phyloP scores from a whole-genome alignment of 2,113 vertebrate genomes.

The Pitta sordida region DNA sequence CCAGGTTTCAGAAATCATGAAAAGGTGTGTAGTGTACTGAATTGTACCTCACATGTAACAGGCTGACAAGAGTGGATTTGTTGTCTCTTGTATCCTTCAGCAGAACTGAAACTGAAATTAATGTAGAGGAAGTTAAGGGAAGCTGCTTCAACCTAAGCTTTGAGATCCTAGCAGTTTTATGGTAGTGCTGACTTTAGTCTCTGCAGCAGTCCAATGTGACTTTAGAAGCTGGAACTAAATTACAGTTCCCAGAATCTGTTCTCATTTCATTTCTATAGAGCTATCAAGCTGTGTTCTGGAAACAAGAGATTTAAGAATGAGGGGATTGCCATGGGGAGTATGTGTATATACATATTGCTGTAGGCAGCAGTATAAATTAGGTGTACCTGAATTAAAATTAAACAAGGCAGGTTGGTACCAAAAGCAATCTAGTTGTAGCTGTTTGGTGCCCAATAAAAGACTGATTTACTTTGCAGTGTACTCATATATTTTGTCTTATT shows the following conservation, averaged over 20 bases:
- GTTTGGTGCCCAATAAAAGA: neutral
- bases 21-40: neutral
- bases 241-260: neutral
- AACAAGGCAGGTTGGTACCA: neutral
- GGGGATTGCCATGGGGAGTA: neutral
- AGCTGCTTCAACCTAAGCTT: neutral
- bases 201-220: neutral
- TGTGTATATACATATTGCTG: neutral
- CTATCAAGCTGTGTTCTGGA: neutral
- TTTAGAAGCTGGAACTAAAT: neutral
- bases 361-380: neutral
- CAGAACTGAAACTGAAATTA: constrained; percentile 20
- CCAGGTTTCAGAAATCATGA: neutral
- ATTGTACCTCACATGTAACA: neutral
- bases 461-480: neutral
- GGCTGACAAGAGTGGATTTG: neutral
- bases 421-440: neutral
- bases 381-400: neutral
- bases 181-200: neutral
- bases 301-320: neutral
- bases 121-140: neutral
- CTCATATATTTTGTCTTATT: neutral
- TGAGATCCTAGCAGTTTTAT: neutral
- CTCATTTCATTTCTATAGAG: neutral
- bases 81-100: neutral